Base-by-base conservation (phyloP, 2,888 invertebrate genomes). In the Tolmerus cingulatus region DNA sequence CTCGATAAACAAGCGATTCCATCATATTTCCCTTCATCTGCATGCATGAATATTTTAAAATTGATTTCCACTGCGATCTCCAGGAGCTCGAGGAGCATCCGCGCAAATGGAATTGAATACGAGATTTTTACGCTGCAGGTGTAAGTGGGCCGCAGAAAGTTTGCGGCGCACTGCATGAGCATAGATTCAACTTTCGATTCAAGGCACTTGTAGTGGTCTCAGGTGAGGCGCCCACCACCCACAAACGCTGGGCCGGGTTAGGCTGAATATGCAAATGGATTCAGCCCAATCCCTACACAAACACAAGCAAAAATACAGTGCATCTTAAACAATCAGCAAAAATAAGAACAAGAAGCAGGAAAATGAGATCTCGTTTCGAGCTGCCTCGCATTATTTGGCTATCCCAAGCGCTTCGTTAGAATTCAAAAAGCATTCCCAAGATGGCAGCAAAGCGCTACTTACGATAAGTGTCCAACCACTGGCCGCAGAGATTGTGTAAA, bases 1-100 rank as follows among this genome's bases (percentile, higher is more conserved):
- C 76, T 51, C 51, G 57, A 82, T 82, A 86, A 86, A 51, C 55
- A 86, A 86, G 51, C 76, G 51, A 77, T 86, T 86, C 76, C 76
- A 86, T 86, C 76, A 55, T 55, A 86, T 77, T 86, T 77, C 23
- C 77, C 77, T 86, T 76, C 76, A 86, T 86, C 86, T 86, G 55
- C 86, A 86, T 86, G 76, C 23, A 86, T 86, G 77, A 86, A 86
- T 86, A 86, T 77, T 30, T 86, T 86, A 34, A 77, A 86, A 77
- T 86, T 86, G 76, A 86, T 86, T 86, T 85, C 43, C 43, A 74
- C 43, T 30, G 46, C 74, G 74, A 85, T 46, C 85, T 19, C 30
- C 46, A 79, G 51, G 51, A 79, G 51, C 12, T 19, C 79, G 51
- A 79, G 79, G 51, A 51, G 27, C 79, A 51, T n/a, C 76, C 7